phyloP scores from a whole-genome alignment of 2,888 invertebrate species.

The Liopterus haemorrhoidalis region DNA sequence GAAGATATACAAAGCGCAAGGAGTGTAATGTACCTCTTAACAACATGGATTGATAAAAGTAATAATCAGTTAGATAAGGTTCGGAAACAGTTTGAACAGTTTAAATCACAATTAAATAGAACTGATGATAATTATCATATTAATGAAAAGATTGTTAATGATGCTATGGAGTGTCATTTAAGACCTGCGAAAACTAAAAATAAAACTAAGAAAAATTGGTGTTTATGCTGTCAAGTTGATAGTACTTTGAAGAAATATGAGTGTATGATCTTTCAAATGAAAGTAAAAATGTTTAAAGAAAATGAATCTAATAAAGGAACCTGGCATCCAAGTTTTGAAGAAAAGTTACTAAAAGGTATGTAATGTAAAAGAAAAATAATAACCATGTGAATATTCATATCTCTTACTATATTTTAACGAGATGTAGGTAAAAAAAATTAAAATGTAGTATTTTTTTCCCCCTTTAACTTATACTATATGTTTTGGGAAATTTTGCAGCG shows the following conservation, averaged over 20 bases:
- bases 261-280: conserved; percentile 52
- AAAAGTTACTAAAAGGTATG: conserved; percentile 51
- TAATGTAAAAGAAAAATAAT: conserved; percentile 5
- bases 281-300: conserved; percentile 43
- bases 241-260: conserved; percentile 48
- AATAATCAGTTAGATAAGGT: conserved; percentile 39
- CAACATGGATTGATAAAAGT: conserved; percentile 39
- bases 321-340: conserved; percentile 58
- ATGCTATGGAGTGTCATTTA: conserved; percentile 55
- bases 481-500: conserved; percentile 40
- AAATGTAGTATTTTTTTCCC: neutral
- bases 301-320: conserved; percentile 52
- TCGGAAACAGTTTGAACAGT: conserved; percentile 33
- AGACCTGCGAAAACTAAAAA: conserved; percentile 39
- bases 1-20: conserved; percentile 28
- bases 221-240: conserved; percentile 47
- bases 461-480: conserved; percentile 14
- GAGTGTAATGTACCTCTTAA: conserved; percentile 33
- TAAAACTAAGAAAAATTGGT: conserved; percentile 36
- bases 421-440: neutral
- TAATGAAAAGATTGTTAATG: conserved; percentile 42
- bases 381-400: too few species aligned
- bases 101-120: conserved; percentile 29
- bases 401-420: too few species aligned
- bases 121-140: conserved; percentile 29